Evolutionary conservation across 2,113 vertebrate genomes (phyloP).

Genomic region (Tachycineta bicolor): DNA sequence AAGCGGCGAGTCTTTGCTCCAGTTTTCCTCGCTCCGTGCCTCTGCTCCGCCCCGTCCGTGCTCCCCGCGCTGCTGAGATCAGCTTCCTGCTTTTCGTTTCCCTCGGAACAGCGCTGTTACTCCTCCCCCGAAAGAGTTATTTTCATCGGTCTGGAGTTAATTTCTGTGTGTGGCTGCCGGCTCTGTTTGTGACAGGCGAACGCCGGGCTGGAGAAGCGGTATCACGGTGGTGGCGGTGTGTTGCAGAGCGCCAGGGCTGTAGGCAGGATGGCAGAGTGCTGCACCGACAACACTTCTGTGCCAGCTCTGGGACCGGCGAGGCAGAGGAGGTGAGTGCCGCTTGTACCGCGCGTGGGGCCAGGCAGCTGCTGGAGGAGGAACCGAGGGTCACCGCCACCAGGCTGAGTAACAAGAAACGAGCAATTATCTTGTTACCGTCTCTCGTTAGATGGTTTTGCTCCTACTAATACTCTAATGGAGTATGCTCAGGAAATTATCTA

Average conservation of each 20-base stretch:
- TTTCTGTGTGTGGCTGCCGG: conserved; percentile 5
- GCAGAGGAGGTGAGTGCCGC: conserved; percentile 54
- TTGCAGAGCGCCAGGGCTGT: conserved; percentile 37
- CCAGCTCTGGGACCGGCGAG: conserved; percentile 53
- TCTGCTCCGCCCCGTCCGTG: conserved; percentile 73
- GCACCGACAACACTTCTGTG: conserved; percentile 29
- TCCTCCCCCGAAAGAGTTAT: conserved; percentile 64
- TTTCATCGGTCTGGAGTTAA: conserved; percentile 47
- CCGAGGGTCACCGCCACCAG: not conserved
- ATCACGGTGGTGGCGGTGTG: conserved; percentile 12
- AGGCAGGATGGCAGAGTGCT: conserved; percentile 57
- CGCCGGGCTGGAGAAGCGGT: not conserved
- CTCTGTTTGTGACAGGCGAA: not conserved
- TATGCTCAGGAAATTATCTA: not conserved
- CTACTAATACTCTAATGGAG: not conserved
- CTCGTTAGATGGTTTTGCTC: not conserved
- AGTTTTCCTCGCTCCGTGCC: conserved; percentile 48
- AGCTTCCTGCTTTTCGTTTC: conserved; percentile 76
- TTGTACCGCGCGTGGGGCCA: not conserved
- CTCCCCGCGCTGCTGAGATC: conserved; percentile 70
- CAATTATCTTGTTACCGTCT: not conserved
- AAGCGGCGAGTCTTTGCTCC: conserved; percentile 36
- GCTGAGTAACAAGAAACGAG: not conserved
- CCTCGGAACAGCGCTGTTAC: conserved; percentile 19
- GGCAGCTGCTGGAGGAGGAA: not conserved